These are phyloP conservation scores for Pimephales promelas DNA, from an alignment of 2,113 vertebrate genomes.

Conservation along the genomic window DNA sequence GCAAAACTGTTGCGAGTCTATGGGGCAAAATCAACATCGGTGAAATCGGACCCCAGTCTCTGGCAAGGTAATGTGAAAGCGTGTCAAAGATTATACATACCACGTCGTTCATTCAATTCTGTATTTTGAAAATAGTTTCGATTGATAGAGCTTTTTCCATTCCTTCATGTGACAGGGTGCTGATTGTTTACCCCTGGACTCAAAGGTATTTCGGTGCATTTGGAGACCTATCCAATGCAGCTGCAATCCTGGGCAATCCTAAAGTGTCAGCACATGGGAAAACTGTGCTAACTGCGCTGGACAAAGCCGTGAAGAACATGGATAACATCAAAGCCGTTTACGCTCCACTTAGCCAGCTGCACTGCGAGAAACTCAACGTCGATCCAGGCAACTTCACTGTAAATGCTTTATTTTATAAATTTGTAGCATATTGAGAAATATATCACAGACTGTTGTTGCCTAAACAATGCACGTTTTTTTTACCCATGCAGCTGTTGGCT, in stretches of 20 bases:
- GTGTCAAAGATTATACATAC: neutral
- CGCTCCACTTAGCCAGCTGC: constrained; percentile 76
- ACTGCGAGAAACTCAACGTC: constrained; percentile 81
- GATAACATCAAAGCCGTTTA: constrained; percentile 71
- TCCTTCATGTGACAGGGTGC: constrained; percentile 59
- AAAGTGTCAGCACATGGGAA: constrained; percentile 75
- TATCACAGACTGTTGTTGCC: neutral
- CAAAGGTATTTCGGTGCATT: constrained; percentile 69
- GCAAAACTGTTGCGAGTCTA: constrained; percentile 45
- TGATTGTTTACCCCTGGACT: constrained; percentile 84
- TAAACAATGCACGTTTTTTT: neutral
- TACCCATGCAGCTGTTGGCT: constrained; percentile 47
- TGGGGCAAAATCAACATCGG: constrained; percentile 56
- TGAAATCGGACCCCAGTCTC: constrained; percentile 52
- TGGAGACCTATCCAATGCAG: constrained; percentile 74
- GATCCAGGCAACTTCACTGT: constrained; percentile 89
- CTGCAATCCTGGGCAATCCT: constrained; percentile 71
- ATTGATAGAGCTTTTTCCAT: neutral
- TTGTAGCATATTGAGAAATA: neutral
- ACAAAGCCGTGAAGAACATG: constrained; percentile 71
- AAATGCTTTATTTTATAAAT: constrained; percentile 35
- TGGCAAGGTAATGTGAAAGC: constrained; percentile 53
- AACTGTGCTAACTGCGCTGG: constrained; percentile 75
- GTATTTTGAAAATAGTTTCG: neutral
- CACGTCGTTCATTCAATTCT: neutral